Conservation (phyloP, 2,797 vertebrate species). For the Danio tinwini region DNA sequence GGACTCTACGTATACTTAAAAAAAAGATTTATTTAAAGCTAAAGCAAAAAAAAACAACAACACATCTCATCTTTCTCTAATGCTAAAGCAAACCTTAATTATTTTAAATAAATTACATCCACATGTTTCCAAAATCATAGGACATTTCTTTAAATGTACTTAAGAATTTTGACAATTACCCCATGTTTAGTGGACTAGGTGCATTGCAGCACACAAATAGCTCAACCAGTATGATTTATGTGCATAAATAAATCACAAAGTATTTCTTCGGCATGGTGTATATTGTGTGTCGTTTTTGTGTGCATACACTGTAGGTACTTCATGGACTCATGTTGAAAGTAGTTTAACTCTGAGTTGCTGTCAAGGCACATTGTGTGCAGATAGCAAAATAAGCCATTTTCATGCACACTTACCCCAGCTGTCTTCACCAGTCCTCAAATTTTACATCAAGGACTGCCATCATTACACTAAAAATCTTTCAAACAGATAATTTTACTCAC, state of each 20-base stretch:
- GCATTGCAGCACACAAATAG: background rate
- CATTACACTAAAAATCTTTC: constrained; percentile 21
- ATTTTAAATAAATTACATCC: background rate
- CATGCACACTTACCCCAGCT: constrained; percentile 44
- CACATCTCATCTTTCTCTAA: background rate
- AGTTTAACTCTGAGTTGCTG: constrained; percentile 43
- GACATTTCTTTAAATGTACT: background rate
- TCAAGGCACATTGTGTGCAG: constrained; percentile 45
- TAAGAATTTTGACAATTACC: background rate
- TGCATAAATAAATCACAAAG: constrained; percentile 23
- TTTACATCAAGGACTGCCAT: constrained; percentile 38
- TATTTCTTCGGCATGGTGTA: background rate
- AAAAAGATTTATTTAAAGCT: background rate
- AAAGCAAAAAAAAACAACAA: background rate
- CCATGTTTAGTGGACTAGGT: background rate
- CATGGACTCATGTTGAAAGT: constrained; percentile 17
- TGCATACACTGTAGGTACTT: background rate
- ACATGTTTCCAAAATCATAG: background rate
- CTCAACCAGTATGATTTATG: background rate
- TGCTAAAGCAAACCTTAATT: background rate
- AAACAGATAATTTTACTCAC: background rate
- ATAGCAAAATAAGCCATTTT: constrained; percentile 55
- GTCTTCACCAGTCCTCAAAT: constrained; percentile 16
- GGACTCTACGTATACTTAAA: too few relatives aligned
- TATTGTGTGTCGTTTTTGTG: constrained; percentile 23